These are phyloP conservation scores for Hypercompe scribonia DNA, from an alignment of 2,888 invertebrate species.

Conservation along the genomic window DNA sequence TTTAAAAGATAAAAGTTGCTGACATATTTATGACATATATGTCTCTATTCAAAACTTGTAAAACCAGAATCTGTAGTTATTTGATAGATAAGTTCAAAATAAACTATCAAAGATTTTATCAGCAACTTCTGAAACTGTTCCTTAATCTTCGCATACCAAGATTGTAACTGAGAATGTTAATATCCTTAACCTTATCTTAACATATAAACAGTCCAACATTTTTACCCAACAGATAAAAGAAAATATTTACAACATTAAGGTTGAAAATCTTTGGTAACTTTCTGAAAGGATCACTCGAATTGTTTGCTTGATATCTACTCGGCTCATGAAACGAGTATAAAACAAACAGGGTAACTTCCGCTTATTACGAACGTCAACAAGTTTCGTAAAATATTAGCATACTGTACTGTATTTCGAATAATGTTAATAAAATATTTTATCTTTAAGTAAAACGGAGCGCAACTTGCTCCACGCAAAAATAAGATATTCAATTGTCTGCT, in stretches of 20 bases:
- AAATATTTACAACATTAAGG: not conserved
- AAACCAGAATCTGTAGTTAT: too few species aligned
- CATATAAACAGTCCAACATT: not conserved
- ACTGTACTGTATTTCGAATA: slow-evolving; percentile 16
- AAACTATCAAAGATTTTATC: too few species aligned
- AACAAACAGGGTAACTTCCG: slow-evolving; percentile 25
- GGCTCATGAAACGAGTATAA: slow-evolving; percentile 16
- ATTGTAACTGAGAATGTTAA: not conserved
- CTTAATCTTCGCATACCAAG: too few species aligned
- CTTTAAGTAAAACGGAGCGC: slow-evolving; percentile 5
- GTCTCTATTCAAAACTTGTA: too few species aligned
- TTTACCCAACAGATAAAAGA: not conserved
- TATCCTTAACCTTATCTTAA: not conserved
- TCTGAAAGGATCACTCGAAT: slow-evolving; percentile 10
- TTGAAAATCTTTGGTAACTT: not conserved
- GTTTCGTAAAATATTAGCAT: slow-evolving; percentile 20
- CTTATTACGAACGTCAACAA: slow-evolving; percentile 14
- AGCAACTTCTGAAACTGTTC: too few species aligned
- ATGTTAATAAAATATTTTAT: slow-evolving; percentile 24
- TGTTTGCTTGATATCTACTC: slow-evolving; percentile 19
- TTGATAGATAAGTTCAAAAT: too few species aligned
- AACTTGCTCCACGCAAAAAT: not conserved
- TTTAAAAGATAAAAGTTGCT: too few species aligned
- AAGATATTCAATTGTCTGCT: not conserved
- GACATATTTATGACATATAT: too few species aligned